phyloP scores from a whole-genome alignment of 1,140 invertebrate species.

The Trichonephila inaurata region DNA sequence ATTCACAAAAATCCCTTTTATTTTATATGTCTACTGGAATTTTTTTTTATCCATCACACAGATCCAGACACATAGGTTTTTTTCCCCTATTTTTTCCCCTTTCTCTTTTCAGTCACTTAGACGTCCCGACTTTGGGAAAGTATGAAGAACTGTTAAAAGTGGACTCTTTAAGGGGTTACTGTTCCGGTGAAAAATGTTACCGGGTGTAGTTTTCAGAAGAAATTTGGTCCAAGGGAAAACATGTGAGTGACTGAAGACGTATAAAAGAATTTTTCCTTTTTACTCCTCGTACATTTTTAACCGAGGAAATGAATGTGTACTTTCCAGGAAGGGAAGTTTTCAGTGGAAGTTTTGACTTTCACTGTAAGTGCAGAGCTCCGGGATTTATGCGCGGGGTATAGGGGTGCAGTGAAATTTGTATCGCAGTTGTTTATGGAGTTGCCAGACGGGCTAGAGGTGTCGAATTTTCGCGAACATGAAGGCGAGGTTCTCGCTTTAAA shows the following conservation, averaged over 20 bases:
- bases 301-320: background rate
- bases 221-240: no score
- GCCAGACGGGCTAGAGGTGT: background rate
- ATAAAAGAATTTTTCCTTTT: background rate
- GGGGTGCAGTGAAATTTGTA: slow-evolving; percentile 7
- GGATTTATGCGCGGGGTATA: background rate
- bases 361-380: background rate
- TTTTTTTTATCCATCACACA: slow-evolving; percentile 2
- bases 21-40: background rate
- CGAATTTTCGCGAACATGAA: background rate
- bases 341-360: slow-evolving; percentile 10
- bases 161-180: background rate
- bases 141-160: background rate
- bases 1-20: background rate
- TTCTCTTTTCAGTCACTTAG: background rate
- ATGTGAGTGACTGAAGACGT: no score
- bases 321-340: background rate
- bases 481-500: background rate
- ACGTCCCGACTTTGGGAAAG: background rate
- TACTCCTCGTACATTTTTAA: slow-evolving; percentile 5
- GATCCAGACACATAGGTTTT: background rate
- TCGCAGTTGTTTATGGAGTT: slow-evolving; percentile 2
- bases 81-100: background rate
- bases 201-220: no score
- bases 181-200: no score